Evolutionary conservation across 2,888 invertebrate species (phyloP).

Genomic region (Molanna angustata): DNA sequence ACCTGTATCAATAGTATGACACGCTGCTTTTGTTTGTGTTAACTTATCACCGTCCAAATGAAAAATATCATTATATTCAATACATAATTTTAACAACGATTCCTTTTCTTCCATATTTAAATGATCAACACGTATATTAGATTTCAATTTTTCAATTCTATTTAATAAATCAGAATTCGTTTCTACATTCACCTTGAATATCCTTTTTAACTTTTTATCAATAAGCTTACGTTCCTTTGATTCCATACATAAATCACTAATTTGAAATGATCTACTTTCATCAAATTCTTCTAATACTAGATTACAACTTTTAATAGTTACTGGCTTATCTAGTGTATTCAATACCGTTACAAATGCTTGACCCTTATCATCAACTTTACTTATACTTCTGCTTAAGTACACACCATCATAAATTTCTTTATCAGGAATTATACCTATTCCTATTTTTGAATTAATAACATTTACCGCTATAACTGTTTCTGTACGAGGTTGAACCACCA

Average conservation of each 20-base stretch:
- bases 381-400: conserved; percentile 5
- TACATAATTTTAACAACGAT: background rate
- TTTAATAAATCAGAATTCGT: background rate
- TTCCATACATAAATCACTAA: background rate
- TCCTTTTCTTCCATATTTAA: conserved; percentile 8
- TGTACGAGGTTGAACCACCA: conserved; percentile 2
- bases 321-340: conserved; percentile 3
- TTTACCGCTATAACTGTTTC: conserved; percentile 11
- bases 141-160: background rate
- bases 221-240: background rate
- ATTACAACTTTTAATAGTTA: background rate
- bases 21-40: background rate
- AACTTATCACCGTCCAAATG: conserved; percentile 9
- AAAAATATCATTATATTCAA: conserved; percentile 9
- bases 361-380: background rate
- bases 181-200: background rate
- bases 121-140: background rate
- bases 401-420: conserved; percentile 8
- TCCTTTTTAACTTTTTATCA: background rate
- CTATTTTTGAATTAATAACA: conserved; percentile 7
- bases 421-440: conserved; percentile 3
- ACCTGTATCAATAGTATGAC: conserved; percentile 38
- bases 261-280: background rate
- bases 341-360: conserved; percentile 1
- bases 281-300: conserved; percentile 2